Base-by-base conservation (phyloP, 2,888 invertebrate species). In the Mythimna pallens region DNA sequence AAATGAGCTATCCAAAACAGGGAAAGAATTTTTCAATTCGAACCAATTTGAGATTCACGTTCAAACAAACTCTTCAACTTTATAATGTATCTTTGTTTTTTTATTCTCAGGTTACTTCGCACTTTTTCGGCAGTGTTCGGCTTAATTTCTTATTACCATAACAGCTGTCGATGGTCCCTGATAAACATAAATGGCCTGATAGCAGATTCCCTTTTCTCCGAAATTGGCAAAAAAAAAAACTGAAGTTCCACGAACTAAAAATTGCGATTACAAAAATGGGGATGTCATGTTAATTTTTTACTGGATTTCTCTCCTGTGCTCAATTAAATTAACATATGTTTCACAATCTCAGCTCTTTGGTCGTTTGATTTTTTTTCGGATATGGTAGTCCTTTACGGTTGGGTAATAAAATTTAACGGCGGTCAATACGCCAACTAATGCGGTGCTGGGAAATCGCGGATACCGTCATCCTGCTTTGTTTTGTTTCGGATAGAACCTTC, bases 301-400 rank as follows among this genome's bases (percentile, higher is more conserved):
- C 54, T 67, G 54, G 70, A 84, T 74, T 57, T 63, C 7, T 78
- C 83, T 88, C 86, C 64, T 65, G 84, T 72, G 86, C 73, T 86
- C 87, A 88, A 92, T 91, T 86, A 90, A 92, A 94, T 94, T 94
- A 94, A 90, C 92, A 94, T 94, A 93, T 87, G 89, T 89, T 87
- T 86, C 75, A 86, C 86, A 87, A 80, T 85, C 82, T 87, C 89
- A 89, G 88, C 89, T 65, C 80, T 88, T 78, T 81, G 77, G 74
- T 77, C 70, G 80, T 85, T 88, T 70, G 86, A 91, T 93, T 93
- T 90, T 78, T 78, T 92, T 90, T 88, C 85, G 85, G 85, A 86
- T 87, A 89, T 88, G 87, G 81, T 87, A 89, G 87, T 88, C 92
- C 84, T 93, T 94, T 93, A 94, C 92, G 91, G 91, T 30, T 80